Base-by-base conservation (phyloP, 2,113 vertebrate species). In the Tringa solitaria region DNA sequence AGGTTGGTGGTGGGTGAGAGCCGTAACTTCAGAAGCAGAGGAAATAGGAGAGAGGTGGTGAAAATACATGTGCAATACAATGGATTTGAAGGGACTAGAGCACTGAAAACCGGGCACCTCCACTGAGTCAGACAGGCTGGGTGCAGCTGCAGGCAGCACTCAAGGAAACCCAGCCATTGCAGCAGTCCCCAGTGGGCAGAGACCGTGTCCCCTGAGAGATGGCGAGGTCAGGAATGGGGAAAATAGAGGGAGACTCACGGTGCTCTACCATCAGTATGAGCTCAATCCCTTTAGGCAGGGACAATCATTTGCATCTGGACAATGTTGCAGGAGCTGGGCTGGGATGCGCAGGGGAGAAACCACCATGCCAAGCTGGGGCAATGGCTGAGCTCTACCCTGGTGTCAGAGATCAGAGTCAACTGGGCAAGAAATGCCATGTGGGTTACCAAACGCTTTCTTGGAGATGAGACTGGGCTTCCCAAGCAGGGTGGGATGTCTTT, bases 101-200 rank as follows among this genome's bases (percentile, higher is more conserved):
- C 59, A 8, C 73, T 77, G 74, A 37, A 70, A 73, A 54, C 17
- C 2, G 4, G 84, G 41, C 57, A n/a, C 41, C 21, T 35, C 30
- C 37, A 26, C 33, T 64, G 90, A 41, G 69, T 41, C 77, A 65
- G 28, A 16, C 43, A 72, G 92, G 79, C 91, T 94, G 91, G 94
- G 93, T 15, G 35, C 15, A 92, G 91, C 91, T 92, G 84, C 92
- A 65, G 90, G 94, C 94, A 94, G 82, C 87, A 8, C 56, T 64
- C 32, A 24, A 63, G 73, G 73, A 80, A 57, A 82, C 83, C 61
- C 75, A 87, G 91, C 70, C 35, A 1, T 6, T 57, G 75, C 88
- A 90, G 85, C 75, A 72, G 84, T 32, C 41, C 63, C 92, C 2
- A 2, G 50, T 0, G 2, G 74, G 61, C 43, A 84, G 48, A 76